Base-by-base conservation (phyloP, 2,797 vertebrate genomes). In the Rousettus madagascariensis region DNA sequence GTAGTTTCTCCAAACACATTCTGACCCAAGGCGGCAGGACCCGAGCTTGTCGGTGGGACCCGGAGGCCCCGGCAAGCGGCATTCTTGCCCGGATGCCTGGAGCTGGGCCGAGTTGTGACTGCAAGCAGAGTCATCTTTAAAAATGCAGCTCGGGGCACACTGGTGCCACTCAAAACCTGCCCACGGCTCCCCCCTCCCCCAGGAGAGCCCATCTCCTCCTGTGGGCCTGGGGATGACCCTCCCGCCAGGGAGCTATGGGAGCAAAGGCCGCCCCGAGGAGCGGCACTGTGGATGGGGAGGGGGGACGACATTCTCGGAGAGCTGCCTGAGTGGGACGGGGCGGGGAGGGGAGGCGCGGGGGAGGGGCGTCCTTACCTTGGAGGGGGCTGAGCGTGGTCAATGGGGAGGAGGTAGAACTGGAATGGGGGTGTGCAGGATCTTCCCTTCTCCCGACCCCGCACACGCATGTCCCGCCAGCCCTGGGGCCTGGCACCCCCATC, bases 201-300 rank as follows among this genome's bases (percentile, higher is more conserved):
- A 0, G n/a, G 33, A 41, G 1, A 89, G 49, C 33, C 86, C 53
- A 53, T 26, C 36, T 36, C 55, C 10, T n/a, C 55, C 10, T n/a
- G 8, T n/a, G 79, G 55, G 55, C 66, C n/a, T 38, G 30, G 59
- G n/a, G 33, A 16, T 4, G 30, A 17, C 12, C 19, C 41, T 15
- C 8, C 8, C 7, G 0, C 15, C 55, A n/a, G 2, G 15, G n/a
- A 84, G 5, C 2, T 26, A 46, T 0, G 0, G 28, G n/a, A 51
- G 33, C 51, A 22, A 26, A 33, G 53, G 6, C n/a, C 1, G 7
- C 24, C 22, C 36, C 4, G 0, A 41, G 6, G 0, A 3, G 30
- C 17, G n/a, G 11, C 22, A 51, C 3, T 4, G 41, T 28, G 17
- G 36, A 57, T 0, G 0, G 57, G 0, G 13, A 6, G 33, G 6